Conservation (phyloP, 2,888 invertebrate species). For the Metacarcinus magister region DNA sequence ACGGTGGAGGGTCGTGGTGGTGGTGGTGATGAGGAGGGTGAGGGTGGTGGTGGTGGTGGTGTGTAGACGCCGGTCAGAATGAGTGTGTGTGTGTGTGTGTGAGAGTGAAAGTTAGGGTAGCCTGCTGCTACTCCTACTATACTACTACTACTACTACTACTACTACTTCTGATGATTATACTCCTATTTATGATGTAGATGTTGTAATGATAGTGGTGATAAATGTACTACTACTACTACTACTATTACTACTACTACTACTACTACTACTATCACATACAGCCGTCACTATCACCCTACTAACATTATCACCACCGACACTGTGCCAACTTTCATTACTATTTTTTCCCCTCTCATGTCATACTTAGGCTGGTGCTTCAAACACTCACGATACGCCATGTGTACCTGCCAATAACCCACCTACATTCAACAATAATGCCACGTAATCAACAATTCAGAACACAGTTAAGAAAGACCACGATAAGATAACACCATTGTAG, state of each 20-base stretch:
- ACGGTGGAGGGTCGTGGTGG: neutral
- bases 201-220: neutral
- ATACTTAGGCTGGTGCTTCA: neutral
- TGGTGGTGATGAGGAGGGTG: neutral
- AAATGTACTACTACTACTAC: neutral
- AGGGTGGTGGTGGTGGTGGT: neutral
- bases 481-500: neutral
- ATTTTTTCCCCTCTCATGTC: neutral
- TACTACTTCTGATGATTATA: neutral
- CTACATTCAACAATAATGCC: neutral
- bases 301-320: neutral
- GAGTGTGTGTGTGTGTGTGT: neutral
- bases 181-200: no score
- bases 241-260: slow-evolving; percentile 13
- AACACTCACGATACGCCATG: neutral
- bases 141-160: neutral
- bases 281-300: neutral
- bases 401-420: neutral
- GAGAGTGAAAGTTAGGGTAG: slow-evolving; percentile 4
- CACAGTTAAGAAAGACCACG: neutral
- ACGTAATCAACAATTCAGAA: neutral
- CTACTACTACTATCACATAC: neutral
- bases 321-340: neutral
- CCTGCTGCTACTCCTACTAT: neutral
- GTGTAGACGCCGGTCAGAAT: neutral